Percentiles rank a stretch among this genome's conserved stretches.
phyloP scores from a whole-genome alignment of 2,888 invertebrate genomes.

The Orthosia gothica region DNA sequence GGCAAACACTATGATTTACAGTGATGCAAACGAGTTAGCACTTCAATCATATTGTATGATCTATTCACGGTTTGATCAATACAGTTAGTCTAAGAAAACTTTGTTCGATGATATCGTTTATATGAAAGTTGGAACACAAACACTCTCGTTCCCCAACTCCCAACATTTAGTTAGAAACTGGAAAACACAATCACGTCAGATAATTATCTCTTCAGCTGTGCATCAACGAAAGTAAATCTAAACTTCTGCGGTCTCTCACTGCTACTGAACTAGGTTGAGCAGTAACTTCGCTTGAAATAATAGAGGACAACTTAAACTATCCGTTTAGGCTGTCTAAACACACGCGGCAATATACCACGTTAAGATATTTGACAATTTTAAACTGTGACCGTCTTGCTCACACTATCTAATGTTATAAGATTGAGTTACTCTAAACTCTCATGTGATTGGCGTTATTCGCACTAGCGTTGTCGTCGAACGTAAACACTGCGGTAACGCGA shows the following conservation, averaged over 20 bases:
- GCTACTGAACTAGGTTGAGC: background rate
- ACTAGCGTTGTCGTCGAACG: background rate
- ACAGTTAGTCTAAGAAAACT: background rate
- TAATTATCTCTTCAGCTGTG: background rate
- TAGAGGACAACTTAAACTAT: background rate
- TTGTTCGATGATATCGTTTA: background rate
- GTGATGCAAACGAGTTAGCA: background rate
- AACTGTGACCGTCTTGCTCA: background rate
- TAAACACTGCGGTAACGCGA: background rate
- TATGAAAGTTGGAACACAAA: no score
- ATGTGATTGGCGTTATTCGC: background rate
- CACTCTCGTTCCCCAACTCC: no score
- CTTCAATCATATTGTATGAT: background rate
- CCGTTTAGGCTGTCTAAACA: background rate
- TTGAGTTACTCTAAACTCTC: background rate
- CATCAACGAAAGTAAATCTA: background rate
- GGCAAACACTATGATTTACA: conserved; percentile 8
- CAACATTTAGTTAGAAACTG: background rate
- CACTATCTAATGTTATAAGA: background rate
- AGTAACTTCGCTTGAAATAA: conserved; percentile 8
- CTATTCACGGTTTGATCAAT: conserved; percentile 2
- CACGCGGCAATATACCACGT: background rate
- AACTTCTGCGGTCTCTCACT: background rate
- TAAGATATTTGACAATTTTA: background rate
- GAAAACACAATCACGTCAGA: background rate